A percentile compares a stretch with the other conserved stretches of the same genome.
These are phyloP conservation scores for Solen grandis DNA, from an alignment of 1,140 invertebrate species.

Conservation along the genomic window DNA sequence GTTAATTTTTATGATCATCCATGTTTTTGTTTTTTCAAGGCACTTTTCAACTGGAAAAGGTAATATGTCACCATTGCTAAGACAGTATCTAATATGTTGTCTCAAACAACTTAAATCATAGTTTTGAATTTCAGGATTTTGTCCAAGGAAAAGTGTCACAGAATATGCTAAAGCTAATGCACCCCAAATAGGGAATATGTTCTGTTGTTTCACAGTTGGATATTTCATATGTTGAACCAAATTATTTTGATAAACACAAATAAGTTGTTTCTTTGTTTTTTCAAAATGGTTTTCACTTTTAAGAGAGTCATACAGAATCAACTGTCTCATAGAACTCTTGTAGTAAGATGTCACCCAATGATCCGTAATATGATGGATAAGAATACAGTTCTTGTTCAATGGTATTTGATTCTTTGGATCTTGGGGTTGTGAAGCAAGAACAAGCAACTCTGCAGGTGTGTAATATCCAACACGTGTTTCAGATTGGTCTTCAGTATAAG, in stretches of 20 bases:
- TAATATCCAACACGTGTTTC: slow-evolving; percentile 12
- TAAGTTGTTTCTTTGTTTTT: slow-evolving; percentile 12
- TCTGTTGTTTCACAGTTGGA: slow-evolving; percentile 20
- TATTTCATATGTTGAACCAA: slow-evolving; percentile 7
- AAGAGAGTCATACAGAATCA: slow-evolving; percentile 15
- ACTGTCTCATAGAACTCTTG: neutral
- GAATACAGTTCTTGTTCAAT: slow-evolving; percentile 25
- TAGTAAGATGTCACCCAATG: slow-evolving; percentile 26
- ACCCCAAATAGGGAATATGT: slow-evolving; percentile 6
- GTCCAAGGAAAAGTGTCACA: slow-evolving; percentile 22
- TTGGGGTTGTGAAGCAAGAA: slow-evolving; percentile 21
- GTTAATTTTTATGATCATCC: neutral
- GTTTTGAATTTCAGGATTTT: slow-evolving; percentile 19
- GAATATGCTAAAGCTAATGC: slow-evolving; percentile 19
- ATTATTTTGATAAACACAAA: slow-evolving; percentile 9
- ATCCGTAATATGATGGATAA: slow-evolving; percentile 22
- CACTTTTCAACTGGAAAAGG: slow-evolving; percentile 2
- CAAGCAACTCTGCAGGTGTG: neutral
- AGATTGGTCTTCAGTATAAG: neutral
- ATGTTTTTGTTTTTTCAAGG: neutral
- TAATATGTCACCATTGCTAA: slow-evolving; percentile 7
- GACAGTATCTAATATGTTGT: slow-evolving; percentile 30
- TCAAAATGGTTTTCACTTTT: neutral
- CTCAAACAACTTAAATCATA: slow-evolving; percentile 22
- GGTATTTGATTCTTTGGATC: slow-evolving; percentile 4